Evolutionary conservation across 2,797 vertebrate species (phyloP).

Genomic region (Florisuga fusca): DNA sequence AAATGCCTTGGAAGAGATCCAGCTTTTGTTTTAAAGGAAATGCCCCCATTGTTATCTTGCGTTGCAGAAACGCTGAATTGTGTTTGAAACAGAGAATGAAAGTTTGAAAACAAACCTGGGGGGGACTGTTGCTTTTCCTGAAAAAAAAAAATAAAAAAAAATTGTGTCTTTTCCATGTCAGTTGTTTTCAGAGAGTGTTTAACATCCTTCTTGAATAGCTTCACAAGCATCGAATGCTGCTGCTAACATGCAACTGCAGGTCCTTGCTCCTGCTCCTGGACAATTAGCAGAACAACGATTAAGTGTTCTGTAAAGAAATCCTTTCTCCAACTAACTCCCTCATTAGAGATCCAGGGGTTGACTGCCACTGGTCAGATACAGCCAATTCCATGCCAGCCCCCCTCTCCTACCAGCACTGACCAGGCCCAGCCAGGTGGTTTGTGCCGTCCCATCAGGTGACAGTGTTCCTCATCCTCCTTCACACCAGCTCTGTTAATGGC

Average conservation of each 20-base stretch:
- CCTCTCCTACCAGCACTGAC: not conserved
- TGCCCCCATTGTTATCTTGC: not conserved
- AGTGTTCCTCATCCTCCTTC: not conserved
- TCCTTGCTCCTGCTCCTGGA: not conserved
- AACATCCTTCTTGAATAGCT: not conserved
- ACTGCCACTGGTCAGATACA: not conserved
- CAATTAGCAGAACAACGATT: not conserved
- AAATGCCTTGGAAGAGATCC: not conserved
- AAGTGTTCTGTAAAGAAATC: conserved; percentile 21
- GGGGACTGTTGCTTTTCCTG: not conserved
- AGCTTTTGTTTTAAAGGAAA: conserved; percentile 32
- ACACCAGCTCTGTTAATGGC: not conserved
- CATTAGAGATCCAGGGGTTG: not conserved
- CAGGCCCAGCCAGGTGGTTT: accelerated
- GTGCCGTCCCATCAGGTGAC: not conserved
- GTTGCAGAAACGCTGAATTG: not conserved
- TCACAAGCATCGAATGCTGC: not conserved
- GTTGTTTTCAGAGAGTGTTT: not conserved
- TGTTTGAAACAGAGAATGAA: too few relatives aligned
- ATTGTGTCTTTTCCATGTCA: not conserved
- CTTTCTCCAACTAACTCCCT: not conserved
- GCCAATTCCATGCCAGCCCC: not conserved
- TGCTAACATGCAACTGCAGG: not conserved
- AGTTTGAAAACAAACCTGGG: conserved; percentile 2
- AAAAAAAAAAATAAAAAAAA: not conserved